Evolutionary conservation across 2,888 invertebrate species (phyloP).

Genomic region (Melanargia galathea): DNA sequence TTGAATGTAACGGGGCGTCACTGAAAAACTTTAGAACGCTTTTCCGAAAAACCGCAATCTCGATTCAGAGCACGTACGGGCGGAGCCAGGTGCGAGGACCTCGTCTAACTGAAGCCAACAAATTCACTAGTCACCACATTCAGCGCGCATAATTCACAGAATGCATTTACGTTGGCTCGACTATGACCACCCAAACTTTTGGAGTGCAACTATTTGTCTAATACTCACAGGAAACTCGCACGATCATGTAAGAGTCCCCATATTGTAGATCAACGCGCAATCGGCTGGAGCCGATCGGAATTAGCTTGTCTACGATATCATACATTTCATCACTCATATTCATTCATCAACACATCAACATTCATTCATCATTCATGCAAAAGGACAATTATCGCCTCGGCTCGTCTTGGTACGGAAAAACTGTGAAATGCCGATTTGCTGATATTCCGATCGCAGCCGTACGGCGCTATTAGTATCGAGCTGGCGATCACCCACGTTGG

Average conservation of each 20-base stretch:
- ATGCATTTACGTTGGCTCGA: slow-evolving; percentile 60
- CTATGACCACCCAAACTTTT: slow-evolving; percentile 46
- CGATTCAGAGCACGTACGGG: slow-evolving; percentile 35
- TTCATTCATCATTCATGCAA: too few species aligned
- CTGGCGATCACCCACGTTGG: too few species aligned
- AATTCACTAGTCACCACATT: slow-evolving; percentile 64
- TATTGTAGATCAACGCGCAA: too few species aligned
- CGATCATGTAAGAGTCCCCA: neutral
- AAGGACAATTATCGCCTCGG: too few species aligned
- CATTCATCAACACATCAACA: too few species aligned
- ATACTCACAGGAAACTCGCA: slow-evolving; percentile 20
- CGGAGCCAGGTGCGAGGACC: slow-evolving; percentile 40
- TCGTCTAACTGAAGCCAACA: slow-evolving; percentile 43
- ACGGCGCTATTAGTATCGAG: too few species aligned
- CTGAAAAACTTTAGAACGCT: slow-evolving; percentile 29
- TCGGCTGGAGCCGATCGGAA: too few species aligned
- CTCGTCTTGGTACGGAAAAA: too few species aligned
- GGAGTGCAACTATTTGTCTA: slow-evolving; percentile 39
- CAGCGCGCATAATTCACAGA: slow-evolving; percentile 65
- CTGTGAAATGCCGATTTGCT: too few species aligned
- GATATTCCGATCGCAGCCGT: too few species aligned
- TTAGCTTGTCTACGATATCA: too few species aligned
- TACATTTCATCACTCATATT: too few species aligned
- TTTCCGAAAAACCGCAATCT: slow-evolving; percentile 35
- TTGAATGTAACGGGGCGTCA: slow-evolving; percentile 22